Evolutionary conservation across 2,113 vertebrate genomes (phyloP).

Genomic region (Calypte anna): DNA sequence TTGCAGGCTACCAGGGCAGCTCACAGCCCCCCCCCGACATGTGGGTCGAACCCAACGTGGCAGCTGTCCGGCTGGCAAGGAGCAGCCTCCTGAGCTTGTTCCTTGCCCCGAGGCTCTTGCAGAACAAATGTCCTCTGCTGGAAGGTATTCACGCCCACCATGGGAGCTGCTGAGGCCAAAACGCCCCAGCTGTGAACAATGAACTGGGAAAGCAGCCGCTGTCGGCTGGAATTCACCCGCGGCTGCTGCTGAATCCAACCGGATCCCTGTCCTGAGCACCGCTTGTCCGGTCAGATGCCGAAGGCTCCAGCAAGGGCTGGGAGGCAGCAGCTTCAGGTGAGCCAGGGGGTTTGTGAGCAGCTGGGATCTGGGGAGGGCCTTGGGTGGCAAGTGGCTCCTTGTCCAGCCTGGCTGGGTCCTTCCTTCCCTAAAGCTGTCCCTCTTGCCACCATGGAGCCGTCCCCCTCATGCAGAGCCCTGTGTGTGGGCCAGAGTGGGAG

Average conservation of each 20-base stretch:
- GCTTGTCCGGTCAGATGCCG: fast-evolving
- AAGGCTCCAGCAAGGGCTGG: fast-evolving
- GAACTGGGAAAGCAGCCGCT: fast-evolving
- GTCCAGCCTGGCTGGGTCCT: neutral
- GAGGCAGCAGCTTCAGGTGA: neutral
- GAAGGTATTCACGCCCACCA: fast-evolving
- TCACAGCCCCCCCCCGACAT: fast-evolving
- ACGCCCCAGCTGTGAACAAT: fast-evolving
- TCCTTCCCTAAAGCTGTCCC: neutral
- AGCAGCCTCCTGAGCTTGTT: neutral
- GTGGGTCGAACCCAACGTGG: fast-evolving
- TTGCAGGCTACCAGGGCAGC: fast-evolving
- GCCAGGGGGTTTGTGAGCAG: fast-evolving
- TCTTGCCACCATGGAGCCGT: fast-evolving
- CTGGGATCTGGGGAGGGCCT: neutral
- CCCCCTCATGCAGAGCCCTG: fast-evolving
- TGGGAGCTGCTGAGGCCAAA: neutral
- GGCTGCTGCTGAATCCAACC: fast-evolving
- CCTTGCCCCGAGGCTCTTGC: neutral
- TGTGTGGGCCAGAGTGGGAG: fast-evolving
- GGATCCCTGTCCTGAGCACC: fast-evolving
- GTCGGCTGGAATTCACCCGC: fast-evolving
- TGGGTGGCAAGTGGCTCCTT: fast-evolving
- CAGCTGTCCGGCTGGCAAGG: neutral
- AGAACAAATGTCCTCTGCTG: neutral